Evolutionary conservation across 1,140 invertebrate species (phyloP), one percentile per base, ranked within the genome.

Genomic region (Diachasmimorpha longicaudata): DNA sequence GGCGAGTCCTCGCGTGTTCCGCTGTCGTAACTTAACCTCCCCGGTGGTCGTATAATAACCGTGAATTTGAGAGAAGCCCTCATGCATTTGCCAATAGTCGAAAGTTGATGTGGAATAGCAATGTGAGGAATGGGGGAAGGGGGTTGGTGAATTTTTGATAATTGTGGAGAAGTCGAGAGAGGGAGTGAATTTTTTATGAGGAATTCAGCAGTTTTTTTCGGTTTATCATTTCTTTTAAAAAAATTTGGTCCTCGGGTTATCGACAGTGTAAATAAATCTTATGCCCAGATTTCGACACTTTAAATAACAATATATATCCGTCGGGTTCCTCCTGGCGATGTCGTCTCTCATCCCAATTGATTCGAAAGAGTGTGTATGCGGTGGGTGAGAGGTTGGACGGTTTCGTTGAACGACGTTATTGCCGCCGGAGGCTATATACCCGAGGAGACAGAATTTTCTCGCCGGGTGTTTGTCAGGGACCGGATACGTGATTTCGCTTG

Each of bases 21-120:
- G 19, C 67, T 23, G 63, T 70, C 73, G 73, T 75, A 75, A 75
- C 73, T 75, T 74, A 66, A 63, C 21, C 58, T 63, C 58, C 58
- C 58, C 58, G 58, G 58, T 63, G 58, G 58, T 63, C 58, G 58
- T 25, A 25, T 63, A 63, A 63, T 63, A 63, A 63, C 58, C 58
- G 58, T 63, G 58, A 63, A 63, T 63, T 63, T 31, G 58, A 25
- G 39, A 42, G 31, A 63, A 25, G 4, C 23, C 58, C 58, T 31
- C 14, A 52, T 52, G 48, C 48, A 52, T 63, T 63, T 63, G 58
- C 8, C 58, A 63, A 63, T 63, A 63, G 58, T 13, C 19, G 11
- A 63, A 63, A 1, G 58, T 63, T 25, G 8, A 63, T 14, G 58
- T 25, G 8, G 13, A 63, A 55, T 19, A 19, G 19, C 6, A 63